These are phyloP conservation scores for Odontamblyopus rebecca DNA, from an alignment of 2,797 vertebrate species.

Conservation along the genomic window DNA sequence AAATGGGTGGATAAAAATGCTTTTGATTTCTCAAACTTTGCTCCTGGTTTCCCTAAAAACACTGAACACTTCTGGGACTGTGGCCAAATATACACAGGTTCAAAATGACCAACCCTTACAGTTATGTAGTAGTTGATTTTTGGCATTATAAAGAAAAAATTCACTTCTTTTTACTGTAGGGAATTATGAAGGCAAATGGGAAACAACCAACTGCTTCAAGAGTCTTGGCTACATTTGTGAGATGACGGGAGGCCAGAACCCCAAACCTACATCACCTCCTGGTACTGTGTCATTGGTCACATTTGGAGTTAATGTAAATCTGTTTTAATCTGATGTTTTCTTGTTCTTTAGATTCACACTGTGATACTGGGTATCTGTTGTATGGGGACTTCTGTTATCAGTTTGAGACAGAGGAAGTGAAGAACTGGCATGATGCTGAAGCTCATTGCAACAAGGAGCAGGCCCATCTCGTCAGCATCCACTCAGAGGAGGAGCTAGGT, in stretches of 20 bases:
- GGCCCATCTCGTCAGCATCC: slow-evolving; percentile 76
- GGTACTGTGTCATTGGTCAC: slow-evolving; percentile 40
- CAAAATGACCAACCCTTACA: background rate
- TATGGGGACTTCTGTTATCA: slow-evolving; percentile 74
- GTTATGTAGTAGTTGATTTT: background rate
- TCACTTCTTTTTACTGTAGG: slow-evolving; percentile 51
- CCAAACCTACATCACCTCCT: slow-evolving; percentile 72
- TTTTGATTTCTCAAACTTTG: slow-evolving; percentile 70
- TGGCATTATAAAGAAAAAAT: background rate
- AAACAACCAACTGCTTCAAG: slow-evolving; percentile 81
- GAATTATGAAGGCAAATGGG: slow-evolving; percentile 80
- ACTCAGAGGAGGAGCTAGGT: slow-evolving; percentile 63
- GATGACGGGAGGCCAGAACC: slow-evolving; percentile 77
- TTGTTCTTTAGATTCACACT: slow-evolving; percentile 68
- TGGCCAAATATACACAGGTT: slow-evolving; percentile 82
- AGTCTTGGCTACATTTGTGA: slow-evolving; percentile 79
- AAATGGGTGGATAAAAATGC: slow-evolving; percentile 75
- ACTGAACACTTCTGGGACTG: slow-evolving; percentile 75
- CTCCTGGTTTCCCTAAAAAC: slow-evolving; percentile 70
- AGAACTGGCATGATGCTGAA: slow-evolving; percentile 74
- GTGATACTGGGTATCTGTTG: slow-evolving; percentile 75
- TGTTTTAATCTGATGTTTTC: fast-evolving
- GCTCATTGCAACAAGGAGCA: slow-evolving; percentile 56
- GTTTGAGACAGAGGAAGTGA: slow-evolving; percentile 68
- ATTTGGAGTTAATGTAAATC: background rate